These are phyloP conservation scores for Perca schrenkii DNA, from an alignment of 2,113 vertebrate species.

Conservation along the genomic window DNA sequence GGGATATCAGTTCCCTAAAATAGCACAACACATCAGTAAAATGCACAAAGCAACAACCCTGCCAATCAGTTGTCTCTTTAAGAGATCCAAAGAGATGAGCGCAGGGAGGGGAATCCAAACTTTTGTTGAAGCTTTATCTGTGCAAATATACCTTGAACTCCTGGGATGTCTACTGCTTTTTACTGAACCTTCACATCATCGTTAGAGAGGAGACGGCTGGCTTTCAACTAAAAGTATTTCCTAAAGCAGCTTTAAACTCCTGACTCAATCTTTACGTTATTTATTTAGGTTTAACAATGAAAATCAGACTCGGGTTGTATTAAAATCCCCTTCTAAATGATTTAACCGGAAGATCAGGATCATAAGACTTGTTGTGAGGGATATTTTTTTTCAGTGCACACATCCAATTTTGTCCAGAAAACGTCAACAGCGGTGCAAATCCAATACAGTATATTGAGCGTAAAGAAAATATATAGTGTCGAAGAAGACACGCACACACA, in stretches of 20 bases:
- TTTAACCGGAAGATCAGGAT: conserved; percentile 3
- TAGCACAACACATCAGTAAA: neutral
- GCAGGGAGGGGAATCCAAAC: neutral
- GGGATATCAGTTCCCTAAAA: neutral
- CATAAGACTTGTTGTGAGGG: conserved; percentile 1
- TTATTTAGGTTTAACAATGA: neutral
- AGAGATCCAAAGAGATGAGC: neutral
- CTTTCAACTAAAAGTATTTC: too few species aligned
- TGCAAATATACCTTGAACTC: neutral
- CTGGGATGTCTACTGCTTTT: neutral
- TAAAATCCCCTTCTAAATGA: neutral
- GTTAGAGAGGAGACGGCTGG: neutral
- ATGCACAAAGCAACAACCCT: neutral
- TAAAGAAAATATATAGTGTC: neutral
- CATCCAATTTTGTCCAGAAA: neutral
- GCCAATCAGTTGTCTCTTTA: neutral
- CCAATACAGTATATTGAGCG: neutral
- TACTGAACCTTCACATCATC: neutral
- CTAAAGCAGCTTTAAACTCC: neutral
- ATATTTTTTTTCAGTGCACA: neutral
- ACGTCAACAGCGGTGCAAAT: neutral
- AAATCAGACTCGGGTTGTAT: neutral
- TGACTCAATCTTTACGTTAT: neutral
- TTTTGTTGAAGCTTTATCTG: neutral
- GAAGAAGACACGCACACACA: neutral